These are phyloP conservation scores for Apamea epomidion DNA, from an alignment of 2,888 invertebrate species.

Conservation along the genomic window DNA sequence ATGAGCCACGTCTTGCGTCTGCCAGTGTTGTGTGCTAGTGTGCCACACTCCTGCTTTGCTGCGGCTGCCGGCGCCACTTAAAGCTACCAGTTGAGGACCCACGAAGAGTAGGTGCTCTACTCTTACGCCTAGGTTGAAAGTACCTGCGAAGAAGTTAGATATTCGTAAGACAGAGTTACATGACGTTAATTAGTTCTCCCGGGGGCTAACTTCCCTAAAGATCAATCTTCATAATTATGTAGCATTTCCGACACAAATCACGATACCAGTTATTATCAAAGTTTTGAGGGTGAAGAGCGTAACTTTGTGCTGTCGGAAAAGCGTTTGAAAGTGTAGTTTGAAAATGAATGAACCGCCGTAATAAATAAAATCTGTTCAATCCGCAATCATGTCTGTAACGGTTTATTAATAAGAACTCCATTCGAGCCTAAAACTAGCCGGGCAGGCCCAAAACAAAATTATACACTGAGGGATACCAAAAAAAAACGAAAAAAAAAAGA, in stretches of 20 bases:
- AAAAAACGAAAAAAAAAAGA: too few relatives aligned
- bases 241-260: neutral
- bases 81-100: constrained; percentile 98
- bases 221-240: neutral
- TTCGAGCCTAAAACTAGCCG: neutral
- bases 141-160: constrained; percentile 90
- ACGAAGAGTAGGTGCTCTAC: constrained; percentile 99
- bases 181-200: neutral
- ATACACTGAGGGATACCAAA: neutral
- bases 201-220: neutral
- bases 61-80: constrained; percentile 91
- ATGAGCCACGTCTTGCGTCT: constrained; percentile 98
- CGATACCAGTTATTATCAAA: neutral
- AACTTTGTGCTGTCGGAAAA: neutral
- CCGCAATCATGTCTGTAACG: neutral
- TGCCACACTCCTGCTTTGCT: constrained; percentile 99
- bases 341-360: too few relatives aligned
- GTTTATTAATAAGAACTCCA: neutral
- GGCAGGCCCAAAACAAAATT: neutral
- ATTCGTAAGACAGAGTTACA: neutral
- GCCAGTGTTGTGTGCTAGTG: constrained; percentile 99
- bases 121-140: constrained; percentile 97
- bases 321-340: neutral
- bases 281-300: neutral
- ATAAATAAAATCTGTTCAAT: neutral